Base-by-base conservation (phyloP, 2,888 invertebrate species). In the Gibbula magus region DNA sequence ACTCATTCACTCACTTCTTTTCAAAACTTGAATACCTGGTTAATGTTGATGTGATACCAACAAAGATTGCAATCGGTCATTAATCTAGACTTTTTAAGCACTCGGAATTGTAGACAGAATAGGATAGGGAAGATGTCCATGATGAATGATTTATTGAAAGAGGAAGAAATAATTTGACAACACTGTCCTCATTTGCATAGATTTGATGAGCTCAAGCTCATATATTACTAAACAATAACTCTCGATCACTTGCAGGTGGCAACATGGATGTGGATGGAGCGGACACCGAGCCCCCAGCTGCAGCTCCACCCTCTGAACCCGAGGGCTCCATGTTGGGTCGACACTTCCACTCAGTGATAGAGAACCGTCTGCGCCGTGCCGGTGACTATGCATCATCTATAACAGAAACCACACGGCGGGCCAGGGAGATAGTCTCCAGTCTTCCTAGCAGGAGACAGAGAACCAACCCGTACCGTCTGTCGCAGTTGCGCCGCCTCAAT, bases 381-480 rank as follows among this genome's bases (percentile, higher is more conserved):
- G 70, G 70, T 8, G 35, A 70, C 35, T 70, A 70, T 39, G 35
- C 70, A 10, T 35, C 70, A 20, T 70, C 70, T 20, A 39, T 70
- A 20, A 70, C 32, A 4, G 70, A 70, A 39, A 70, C 70, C 35
- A 70, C 70, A 18, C 13, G 70, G 70, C 70, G 35, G 2, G 70
- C 70, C 18, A 32, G 70, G 70, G 70, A 70, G 32, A 70, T 70
- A 16, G 70, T 70, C 20, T 70, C 70, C 70, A 70, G 70, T 35
- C 29, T 70, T 13, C 35, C 70, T 8, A 70, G 39, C 20, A 39
- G 70, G 10, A 8, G 70, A 20, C 45, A 45, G 45, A 16, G 70
- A n/a, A 32, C 29, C 18, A 32, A 39, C n/a, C 70, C 35, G 2
- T 39, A 70, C n/a, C 70, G 20, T 20, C 70, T 32, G 16, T 35